Percentiles rank a stretch among this genome's conserved stretches.
Conservation (phyloP, 1,140 invertebrate genomes). For the Teleogryllus occipitalis region DNA sequence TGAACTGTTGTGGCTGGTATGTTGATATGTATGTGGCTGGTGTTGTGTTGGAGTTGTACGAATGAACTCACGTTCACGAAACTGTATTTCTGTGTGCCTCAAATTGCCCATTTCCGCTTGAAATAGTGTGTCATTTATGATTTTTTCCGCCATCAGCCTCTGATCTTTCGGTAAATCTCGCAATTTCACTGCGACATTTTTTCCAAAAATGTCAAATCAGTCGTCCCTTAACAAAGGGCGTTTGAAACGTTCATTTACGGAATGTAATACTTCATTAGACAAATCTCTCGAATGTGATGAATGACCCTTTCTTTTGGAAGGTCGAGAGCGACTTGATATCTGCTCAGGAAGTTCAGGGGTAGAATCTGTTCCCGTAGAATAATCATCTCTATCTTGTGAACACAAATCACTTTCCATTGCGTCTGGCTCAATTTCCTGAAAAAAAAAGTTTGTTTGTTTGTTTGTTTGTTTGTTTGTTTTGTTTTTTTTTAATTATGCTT, state of each 20-base stretch:
- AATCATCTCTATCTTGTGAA: no score
- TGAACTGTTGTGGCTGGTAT: background rate
- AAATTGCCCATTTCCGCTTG: slow-evolving; percentile 6
- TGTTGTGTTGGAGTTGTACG: background rate
- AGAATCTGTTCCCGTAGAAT: no score
- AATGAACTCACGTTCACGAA: background rate
- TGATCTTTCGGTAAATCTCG: background rate
- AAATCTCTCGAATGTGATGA: background rate
- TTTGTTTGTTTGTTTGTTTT: no score
- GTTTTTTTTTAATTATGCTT: no score
- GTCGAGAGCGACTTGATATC: background rate
- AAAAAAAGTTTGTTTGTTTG: background rate
- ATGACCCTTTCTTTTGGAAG: background rate
- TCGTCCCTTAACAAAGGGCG: background rate
- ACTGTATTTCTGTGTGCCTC: no score
- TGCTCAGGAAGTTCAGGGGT: background rate
- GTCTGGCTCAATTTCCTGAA: background rate
- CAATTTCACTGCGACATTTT: background rate
- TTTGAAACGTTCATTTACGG: slow-evolving; percentile 11
- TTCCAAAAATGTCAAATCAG: slow-evolving; percentile 11
- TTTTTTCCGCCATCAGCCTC: background rate
- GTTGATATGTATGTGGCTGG: background rate
- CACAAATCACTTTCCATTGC: no score
- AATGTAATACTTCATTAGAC: background rate
- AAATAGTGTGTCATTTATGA: slow-evolving; percentile 10